Evolutionary conservation across 2,113 vertebrate species (phyloP), one percentile per base, ranked within the genome.

Genomic region (Axis porcinus): DNA sequence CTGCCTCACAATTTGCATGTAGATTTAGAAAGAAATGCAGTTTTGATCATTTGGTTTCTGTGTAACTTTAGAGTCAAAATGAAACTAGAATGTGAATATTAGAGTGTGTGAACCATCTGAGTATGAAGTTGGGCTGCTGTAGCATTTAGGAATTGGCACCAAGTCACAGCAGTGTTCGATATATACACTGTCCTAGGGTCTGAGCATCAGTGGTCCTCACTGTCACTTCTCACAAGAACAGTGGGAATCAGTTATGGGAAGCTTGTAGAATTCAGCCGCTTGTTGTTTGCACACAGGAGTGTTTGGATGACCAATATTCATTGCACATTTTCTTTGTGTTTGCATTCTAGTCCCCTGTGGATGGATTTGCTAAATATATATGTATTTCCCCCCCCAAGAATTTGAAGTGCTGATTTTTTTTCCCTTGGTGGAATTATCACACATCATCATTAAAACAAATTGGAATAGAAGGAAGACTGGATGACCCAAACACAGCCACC

Each of bases 21-120:
- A 67, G 97, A 94, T 94, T 95, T 97, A 93, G 93, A 96, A 97
- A 96, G 89, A 98, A 98, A 98, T 96, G 93, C 86, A 97, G 96
- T 97, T 97, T 97, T 89, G 88, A 94, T 97, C 95, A 93, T 91
- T 98, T 92, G 97, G 91, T 97, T 98, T 98, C 97, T 96, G 95
- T 95, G 92, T 95, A 97, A 97, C 74, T 96, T 94, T 92, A 64
- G 9, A 98, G 97, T 98, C 96, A 98, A 95, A 97, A 91, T 55
- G 97, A 98, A 98, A 98, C 89, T 90, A 88, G 86, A 60, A 86
- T 97, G 74, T 97, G 96, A 97, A 96, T 95, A 85, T 92, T 64
- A 85, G 86, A 94, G 97, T 86, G 82, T 98, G 98, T 92, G 97
- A 97, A 96, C 85, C 83, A 95, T 96, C 84, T 92, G 62, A 58